These are phyloP conservation scores for Chaetodon trifascialis DNA, from an alignment of 2,113 vertebrate genomes.

Conservation along the genomic window DNA sequence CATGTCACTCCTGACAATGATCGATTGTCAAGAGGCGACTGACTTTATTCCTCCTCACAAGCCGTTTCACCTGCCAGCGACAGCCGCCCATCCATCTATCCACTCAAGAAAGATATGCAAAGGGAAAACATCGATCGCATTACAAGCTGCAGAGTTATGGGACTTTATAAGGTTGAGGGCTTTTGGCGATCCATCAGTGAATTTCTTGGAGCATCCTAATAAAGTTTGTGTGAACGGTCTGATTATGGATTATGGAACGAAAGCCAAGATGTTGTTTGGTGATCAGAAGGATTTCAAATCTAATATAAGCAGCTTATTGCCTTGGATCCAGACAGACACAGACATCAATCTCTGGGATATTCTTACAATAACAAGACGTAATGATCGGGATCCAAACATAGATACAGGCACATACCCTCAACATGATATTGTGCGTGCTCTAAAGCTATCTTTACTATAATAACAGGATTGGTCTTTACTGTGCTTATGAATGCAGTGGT, in stretches of 20 bases:
- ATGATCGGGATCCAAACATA: conserved; percentile 20
- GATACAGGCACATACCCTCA: conserved; percentile 13
- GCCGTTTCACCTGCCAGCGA: conserved; percentile 9
- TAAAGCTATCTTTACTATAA: conserved; percentile 21
- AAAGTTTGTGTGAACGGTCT: conserved; percentile 43
- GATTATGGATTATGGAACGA: conserved; percentile 34
- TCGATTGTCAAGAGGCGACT: conserved; percentile 40
- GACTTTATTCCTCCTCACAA: conserved; percentile 49
- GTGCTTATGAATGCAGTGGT: conserved; percentile 12
- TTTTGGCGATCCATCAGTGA: conserved; percentile 45
- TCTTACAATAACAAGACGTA: conserved; percentile 47
- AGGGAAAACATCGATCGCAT: conserved; percentile 37
- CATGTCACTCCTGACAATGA: conserved; percentile 59
- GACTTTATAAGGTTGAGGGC: conserved; percentile 41
- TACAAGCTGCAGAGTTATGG: conserved; percentile 37
- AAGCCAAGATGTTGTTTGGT: conserved; percentile 49
- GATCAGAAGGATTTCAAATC: conserved; percentile 60
- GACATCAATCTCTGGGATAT: conserved; percentile 44
- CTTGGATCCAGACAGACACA: conserved; percentile 29
- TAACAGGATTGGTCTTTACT: neutral
- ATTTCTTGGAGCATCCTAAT: conserved; percentile 33
- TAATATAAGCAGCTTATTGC: conserved; percentile 69
- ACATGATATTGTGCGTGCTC: neutral
- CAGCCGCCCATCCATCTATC: conserved; percentile 27
- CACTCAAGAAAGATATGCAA: conserved; percentile 33